These are phyloP conservation scores for Pogonomyrmex barbatus DNA, from an alignment of 1,140 invertebrate species.

Conservation along the genomic window DNA sequence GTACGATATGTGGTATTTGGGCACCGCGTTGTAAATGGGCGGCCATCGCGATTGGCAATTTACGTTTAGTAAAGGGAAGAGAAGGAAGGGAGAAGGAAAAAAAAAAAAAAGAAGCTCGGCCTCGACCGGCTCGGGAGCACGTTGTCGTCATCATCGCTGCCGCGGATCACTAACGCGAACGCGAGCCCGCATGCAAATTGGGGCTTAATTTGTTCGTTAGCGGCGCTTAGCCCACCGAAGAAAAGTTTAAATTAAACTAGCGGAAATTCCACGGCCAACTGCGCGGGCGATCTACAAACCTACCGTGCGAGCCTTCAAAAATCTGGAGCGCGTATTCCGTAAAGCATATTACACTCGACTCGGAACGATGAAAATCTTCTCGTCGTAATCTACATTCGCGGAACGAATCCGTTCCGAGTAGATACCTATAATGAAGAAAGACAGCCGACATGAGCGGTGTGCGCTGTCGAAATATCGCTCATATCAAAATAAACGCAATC, in stretches of 20 bases:
- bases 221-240: constrained; percentile 38
- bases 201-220: constrained; percentile 61
- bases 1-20: neutral
- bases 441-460: neutral
- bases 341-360: neutral
- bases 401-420: neutral
- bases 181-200: constrained; percentile 58
- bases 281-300: neutral
- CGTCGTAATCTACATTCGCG: neutral
- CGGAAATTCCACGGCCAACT: constrained; percentile 36
- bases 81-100: neutral
- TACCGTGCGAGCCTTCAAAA: constrained; percentile 17
- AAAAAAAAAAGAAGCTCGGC: too few relatives aligned
- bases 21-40: constrained; percentile 8
- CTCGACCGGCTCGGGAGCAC: neutral
- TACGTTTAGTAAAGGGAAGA: neutral
- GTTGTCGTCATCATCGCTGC: constrained; percentile 26
- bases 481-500: too few relatives aligned
- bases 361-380: neutral
- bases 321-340: neutral
- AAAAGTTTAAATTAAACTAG: constrained; percentile 60
- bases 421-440: neutral
- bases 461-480: neutral
- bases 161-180: constrained; percentile 31
- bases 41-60: constrained; percentile 50